Percentiles rank a stretch among this genome's conserved stretches.
Conservation (phyloP, 92 coral and sea anemone species). For the Zoanthus solanderi region DNA sequence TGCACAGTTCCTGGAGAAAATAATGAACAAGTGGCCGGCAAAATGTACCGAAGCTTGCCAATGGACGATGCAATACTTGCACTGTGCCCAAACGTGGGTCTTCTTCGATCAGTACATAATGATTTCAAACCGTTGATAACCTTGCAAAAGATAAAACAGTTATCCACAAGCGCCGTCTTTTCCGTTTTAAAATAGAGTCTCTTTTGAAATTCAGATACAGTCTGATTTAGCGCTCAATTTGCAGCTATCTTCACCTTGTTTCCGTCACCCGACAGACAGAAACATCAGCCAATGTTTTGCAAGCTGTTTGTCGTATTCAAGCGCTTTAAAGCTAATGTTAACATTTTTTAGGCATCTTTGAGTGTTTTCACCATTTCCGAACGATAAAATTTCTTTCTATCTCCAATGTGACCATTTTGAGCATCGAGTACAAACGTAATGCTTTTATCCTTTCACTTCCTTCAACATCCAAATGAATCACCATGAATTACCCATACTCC, state of each 20-base stretch:
- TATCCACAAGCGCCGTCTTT: not conserved
- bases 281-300: not conserved
- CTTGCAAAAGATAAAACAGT: slow-evolving; percentile 6
- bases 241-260: slow-evolving; percentile 5
- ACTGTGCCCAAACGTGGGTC: not conserved
- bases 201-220: slow-evolving; percentile 21
- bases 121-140: slow-evolving; percentile 22
- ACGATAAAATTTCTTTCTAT: slow-evolving; percentile 8
- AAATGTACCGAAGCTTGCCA: slow-evolving; percentile 15
- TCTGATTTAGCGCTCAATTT: slow-evolving; percentile 5
- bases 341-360: not conserved
- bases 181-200: slow-evolving; percentile 24
- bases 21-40: slow-evolving; percentile 31
- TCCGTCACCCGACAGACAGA: not conserved
- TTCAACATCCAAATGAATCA: slow-evolving; percentile 31
- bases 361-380: not conserved
- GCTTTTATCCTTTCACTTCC: slow-evolving; percentile 41
- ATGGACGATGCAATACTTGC: not conserved
- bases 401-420: not conserved
- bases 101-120: slow-evolving; percentile 7
- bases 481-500: slow-evolving; percentile 9
- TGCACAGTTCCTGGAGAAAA: slow-evolving; percentile 28
- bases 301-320: slow-evolving; percentile 20
- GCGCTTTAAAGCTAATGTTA: not conserved
- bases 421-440: slow-evolving; percentile 12